These are phyloP conservation scores for Microcebus jonahi DNA, from an alignment of 2,113 vertebrate genomes.

Conservation along the genomic window DNA sequence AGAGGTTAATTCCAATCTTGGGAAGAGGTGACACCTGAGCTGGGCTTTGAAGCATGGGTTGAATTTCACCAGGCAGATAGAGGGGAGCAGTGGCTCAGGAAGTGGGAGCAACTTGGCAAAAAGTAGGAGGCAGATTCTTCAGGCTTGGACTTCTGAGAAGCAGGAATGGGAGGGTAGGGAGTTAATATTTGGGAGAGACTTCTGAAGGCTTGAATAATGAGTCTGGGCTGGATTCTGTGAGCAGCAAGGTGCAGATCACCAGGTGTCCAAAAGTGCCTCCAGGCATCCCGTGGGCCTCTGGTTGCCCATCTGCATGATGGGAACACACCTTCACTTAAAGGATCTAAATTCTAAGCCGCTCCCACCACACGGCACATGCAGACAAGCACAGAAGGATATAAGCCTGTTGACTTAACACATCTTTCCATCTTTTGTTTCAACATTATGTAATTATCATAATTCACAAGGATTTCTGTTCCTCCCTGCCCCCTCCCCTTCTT, in stretches of 20 bases:
- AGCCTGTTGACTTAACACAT: background rate
- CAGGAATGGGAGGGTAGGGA: background rate
- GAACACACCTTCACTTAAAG: background rate
- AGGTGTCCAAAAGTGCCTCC: background rate
- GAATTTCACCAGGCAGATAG: slow-evolving; percentile 45
- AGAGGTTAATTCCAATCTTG: background rate
- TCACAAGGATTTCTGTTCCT: background rate
- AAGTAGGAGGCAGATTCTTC: background rate
- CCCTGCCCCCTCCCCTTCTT: background rate
- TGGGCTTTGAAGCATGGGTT: slow-evolving; percentile 41
- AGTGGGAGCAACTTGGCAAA: slow-evolving; percentile 21
- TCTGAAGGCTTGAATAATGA: background rate
- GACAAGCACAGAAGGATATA: background rate
- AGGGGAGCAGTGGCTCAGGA: background rate
- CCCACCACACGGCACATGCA: background rate
- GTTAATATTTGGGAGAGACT: background rate
- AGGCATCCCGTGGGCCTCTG: background rate
- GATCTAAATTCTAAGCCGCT: background rate
- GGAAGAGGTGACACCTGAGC: slow-evolving; percentile 35
- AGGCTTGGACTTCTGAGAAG: slow-evolving; percentile 14
- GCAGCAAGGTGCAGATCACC: background rate
- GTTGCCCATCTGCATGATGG: background rate
- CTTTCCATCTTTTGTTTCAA: slow-evolving; percentile 9
- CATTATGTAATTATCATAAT: background rate
- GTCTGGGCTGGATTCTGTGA: background rate